These are phyloP conservation scores for Cnemophilus loriae DNA, from an alignment of 2,113 vertebrate genomes.

Conservation along the genomic window DNA sequence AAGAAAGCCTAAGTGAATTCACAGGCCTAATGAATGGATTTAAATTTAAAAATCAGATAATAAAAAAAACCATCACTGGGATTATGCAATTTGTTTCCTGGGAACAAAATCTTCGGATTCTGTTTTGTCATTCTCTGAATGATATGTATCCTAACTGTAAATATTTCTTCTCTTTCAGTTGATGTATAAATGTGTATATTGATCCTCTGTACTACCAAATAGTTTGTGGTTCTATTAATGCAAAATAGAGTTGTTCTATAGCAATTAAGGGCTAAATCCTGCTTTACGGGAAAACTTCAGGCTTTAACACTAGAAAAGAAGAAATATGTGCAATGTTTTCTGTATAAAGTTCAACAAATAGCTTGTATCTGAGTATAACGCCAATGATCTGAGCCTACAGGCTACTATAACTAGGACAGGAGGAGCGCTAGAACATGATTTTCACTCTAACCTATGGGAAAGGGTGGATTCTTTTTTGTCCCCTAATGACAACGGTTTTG, in stretches of 20 bases:
- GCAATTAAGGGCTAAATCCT: neutral
- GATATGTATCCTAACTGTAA: neutral
- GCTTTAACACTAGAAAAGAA: neutral
- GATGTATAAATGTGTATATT: neutral
- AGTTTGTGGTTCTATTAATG: neutral
- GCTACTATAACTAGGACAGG: neutral
- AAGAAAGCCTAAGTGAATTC: neutral
- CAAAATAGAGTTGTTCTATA: neutral
- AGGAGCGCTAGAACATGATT: neutral
- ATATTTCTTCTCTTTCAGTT: neutral
- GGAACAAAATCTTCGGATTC: neutral
- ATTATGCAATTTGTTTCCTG: neutral
- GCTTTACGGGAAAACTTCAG: neutral
- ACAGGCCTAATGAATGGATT: neutral
- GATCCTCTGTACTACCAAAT: neutral
- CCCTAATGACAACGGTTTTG: neutral
- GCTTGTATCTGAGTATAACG: neutral
- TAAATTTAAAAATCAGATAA: neutral
- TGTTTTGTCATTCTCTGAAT: neutral
- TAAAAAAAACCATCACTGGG: neutral
- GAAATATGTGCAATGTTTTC: neutral
- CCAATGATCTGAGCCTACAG: neutral
- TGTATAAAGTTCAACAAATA: neutral
- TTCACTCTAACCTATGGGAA: neutral
- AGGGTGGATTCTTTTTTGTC: neutral